A percentile compares a stretch with the other conserved stretches of the same genome.
phyloP scores from a whole-genome alignment of 2,888 invertebrate genomes.

The Apomyelois bistriatella region DNA sequence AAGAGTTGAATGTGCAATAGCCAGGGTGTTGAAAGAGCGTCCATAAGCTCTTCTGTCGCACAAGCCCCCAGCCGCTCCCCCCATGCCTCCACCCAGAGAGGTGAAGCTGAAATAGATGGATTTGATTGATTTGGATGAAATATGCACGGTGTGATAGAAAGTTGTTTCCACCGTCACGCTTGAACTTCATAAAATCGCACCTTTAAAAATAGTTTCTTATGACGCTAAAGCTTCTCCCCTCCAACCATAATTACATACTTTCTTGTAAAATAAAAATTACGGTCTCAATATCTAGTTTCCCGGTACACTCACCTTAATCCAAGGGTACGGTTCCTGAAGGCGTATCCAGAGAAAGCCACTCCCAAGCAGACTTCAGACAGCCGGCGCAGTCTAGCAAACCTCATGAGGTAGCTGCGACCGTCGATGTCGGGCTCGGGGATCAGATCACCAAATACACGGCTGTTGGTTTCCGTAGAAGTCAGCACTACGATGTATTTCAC shows the following conservation, averaged over 20 bases:
- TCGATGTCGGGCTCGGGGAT: slow-evolving; percentile 42
- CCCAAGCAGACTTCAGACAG: slow-evolving; percentile 75
- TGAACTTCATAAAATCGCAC: no score
- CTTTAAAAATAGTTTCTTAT: no score
- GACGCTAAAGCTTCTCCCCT: no score
- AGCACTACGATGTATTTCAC: slow-evolving; percentile 72
- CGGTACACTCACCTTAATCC: slow-evolving; percentile 57
- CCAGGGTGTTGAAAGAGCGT: slow-evolving; percentile 69
- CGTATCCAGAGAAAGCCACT: slow-evolving; percentile 73
- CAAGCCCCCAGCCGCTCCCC: slow-evolving; percentile 68
- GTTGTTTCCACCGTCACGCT: no score
- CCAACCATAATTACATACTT: no score
- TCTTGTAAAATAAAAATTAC: no score
- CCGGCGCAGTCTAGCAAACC: slow-evolving; percentile 60
- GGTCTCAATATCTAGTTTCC: no score
- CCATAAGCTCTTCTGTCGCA: slow-evolving; percentile 72
- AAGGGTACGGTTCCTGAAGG: slow-evolving; percentile 67
- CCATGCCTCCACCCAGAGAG: slow-evolving; percentile 61
- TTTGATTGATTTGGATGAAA: neutral
- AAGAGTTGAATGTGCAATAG: slow-evolving; percentile 61
- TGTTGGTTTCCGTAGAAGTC: slow-evolving; percentile 58
- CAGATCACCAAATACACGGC: slow-evolving; percentile 58
- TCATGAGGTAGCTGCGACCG: slow-evolving; percentile 61
- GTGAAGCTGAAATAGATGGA: slow-evolving; percentile 53
- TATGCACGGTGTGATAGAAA: neutral